Evolutionary conservation across 2,888 invertebrate genomes (phyloP), one percentile per base, ranked within the genome.

Genomic region (Metellina segmentata): DNA sequence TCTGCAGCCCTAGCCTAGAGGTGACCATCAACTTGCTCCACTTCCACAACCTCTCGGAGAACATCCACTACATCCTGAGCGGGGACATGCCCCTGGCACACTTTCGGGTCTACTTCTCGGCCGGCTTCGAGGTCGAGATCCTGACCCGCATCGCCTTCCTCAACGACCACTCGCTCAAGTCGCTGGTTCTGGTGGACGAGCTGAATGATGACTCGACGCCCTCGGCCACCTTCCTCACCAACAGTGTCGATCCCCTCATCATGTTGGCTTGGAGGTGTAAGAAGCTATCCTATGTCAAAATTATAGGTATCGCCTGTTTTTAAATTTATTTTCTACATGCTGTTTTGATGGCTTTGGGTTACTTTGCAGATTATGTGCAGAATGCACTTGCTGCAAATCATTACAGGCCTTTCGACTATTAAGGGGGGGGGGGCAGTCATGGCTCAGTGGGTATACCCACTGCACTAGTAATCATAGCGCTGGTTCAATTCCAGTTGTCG

Each of bases 11-110:
- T 1, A 94, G 95, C n/a, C 96, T 96, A 94, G 95, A 96, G 94
- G 95, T 97, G 13, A 96, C 96, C 75, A 94, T 97, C 78, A 96
- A 96, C 92, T 95, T 96, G 71, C 96, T 97, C 93, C 97, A 97
- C 94, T 97, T 97, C 53, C 96, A 96, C 93, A 96, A 96, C 94
- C 97, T 97, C 81, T 96, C 97, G 20, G 95, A 96, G 93, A 95
- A 96, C 92, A 95, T 97, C 93, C 96, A 97, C 91, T 95, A 96
- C 93, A 96, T 97, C 93, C 95, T 97, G 83, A 96, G 96, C 93
- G 96, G 96, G 77, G 96, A 96, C 89, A 97, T 97, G 97, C 97
- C 97, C 20, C 95, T 97, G 48, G 96, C 97, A 48, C 97, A 97
- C 94, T 95, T 97, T 83, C 96, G 97, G 94, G 96, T 97, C 88